These are phyloP conservation scores for Melitaea athalia DNA, from an alignment of 2,888 invertebrate genomes.

Conservation along the genomic window DNA sequence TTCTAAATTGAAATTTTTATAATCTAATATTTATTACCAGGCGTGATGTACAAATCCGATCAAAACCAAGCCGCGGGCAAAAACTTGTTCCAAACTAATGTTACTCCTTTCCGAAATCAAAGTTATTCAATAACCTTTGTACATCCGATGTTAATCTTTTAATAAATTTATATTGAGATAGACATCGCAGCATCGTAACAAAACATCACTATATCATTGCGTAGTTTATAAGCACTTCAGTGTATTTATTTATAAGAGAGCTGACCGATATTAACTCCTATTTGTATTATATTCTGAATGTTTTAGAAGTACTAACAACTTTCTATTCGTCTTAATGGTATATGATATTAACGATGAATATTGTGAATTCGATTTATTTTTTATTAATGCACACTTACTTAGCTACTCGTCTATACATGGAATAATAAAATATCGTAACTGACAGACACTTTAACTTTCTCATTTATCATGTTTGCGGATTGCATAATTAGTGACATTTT, in stretches of 20 bases:
- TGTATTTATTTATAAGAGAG: slow-evolving; percentile 27
- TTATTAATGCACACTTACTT: slow-evolving; percentile 11
- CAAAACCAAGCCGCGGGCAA: neutral
- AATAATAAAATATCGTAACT: neutral
- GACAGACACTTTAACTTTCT: neutral
- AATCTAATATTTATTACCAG: neutral
- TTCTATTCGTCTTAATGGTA: slow-evolving; percentile 42
- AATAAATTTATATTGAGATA: slow-evolving; percentile 17
- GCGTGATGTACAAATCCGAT: neutral
- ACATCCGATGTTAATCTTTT: slow-evolving; percentile 20
- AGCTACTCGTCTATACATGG: neutral
- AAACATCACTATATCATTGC: slow-evolving; percentile 28
- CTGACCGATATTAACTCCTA: slow-evolving; percentile 27
- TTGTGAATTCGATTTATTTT: slow-evolving; percentile 20
- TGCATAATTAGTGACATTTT: slow-evolving; percentile 5
- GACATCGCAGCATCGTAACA: slow-evolving; percentile 15
- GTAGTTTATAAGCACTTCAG: slow-evolving; percentile 26
- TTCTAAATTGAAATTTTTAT: too few relatives aligned
- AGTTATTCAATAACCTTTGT: slow-evolving; percentile 21
- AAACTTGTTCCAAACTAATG: neutral
- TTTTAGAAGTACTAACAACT: slow-evolving; percentile 42
- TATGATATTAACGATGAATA: slow-evolving; percentile 38
- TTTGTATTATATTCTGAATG: slow-evolving; percentile 32
- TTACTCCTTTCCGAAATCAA: slow-evolving; percentile 2
- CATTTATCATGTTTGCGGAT: neutral